Evolutionary conservation across 2,888 invertebrate species (phyloP), one percentile per base, ranked within the genome.

Genomic region (Bombylius discolor): DNA sequence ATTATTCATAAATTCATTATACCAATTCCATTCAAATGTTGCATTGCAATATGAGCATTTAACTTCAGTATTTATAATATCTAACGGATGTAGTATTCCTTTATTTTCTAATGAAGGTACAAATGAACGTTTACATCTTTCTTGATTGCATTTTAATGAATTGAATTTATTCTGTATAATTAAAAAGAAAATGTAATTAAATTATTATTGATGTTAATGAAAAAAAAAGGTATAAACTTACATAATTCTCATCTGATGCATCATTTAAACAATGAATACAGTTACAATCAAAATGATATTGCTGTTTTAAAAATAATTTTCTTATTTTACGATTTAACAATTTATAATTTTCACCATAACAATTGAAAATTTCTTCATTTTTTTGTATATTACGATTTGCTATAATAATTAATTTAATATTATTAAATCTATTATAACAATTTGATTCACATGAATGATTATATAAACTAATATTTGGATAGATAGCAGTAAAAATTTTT

Each of bases 391-490:
- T 79, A 60, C 79, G 79, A 3, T 79, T 73, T 32, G 87, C 82
- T 64, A 83, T 81, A 3, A 92, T 84, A 59, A 88, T 78, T 49
- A 90, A 76, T 12, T 78, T 77, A 59, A 81, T 79, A 60, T 83
- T 81, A 70, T 82, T 78, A 70, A 87, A 89, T 64, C 87, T 82
- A 67, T 83, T 84, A 52, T 84, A 81, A 58, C 90, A 85, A 67
- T 85, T 87, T 8, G 91, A 85, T 66, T 88, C 84, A 69, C 94
- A 94, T 1, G 90, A 89, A 74, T 94, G 94, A 71, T 94, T 94
- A 84, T 92, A 87, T 78, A 92, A 84, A 64, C 89, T 87, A 2
- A 88, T 83, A 0, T 87, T 83, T 0, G 90, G 87, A 70, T 86
- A 94, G 64, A 92, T 85, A 2, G 86, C 94, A 5, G 89, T 85